A percentile compares a stretch with the other conserved stretches of the same genome.
Evolutionary conservation across 37 sponge, comb jelly and placozoan species (phyloP).

Genomic region (Theonella swinhoei): DNA sequence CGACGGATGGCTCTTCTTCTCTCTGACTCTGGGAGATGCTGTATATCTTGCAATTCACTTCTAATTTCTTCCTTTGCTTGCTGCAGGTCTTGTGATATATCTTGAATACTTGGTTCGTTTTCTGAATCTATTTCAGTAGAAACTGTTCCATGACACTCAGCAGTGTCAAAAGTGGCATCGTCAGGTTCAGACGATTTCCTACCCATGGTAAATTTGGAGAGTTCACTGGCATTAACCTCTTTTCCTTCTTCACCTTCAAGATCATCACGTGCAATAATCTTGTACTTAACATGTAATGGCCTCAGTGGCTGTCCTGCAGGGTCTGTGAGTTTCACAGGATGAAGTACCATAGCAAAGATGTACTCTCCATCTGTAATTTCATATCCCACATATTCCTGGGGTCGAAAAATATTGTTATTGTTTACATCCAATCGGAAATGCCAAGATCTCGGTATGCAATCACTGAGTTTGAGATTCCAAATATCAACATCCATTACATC

Average conservation of each 20-base stretch:
- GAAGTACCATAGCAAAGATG: conserved; percentile 52
- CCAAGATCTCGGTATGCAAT: conserved; percentile 22
- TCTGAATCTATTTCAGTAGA: too few species aligned
- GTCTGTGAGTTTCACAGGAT: conserved; percentile 1
- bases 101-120: too few species aligned
- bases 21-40: conserved; percentile 32
- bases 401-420: conserved; percentile 33
- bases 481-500: too few species aligned
- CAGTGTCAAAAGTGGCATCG: too few species aligned
- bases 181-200: too few species aligned
- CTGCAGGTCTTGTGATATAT: too few species aligned
- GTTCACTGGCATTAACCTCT: conserved; percentile 10
- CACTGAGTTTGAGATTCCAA: conserved; percentile 16
- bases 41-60: neutral
- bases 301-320: neutral
- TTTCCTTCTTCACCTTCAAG: conserved; percentile 25
- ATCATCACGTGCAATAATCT: neutral
- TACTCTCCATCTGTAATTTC: conserved; percentile 29
- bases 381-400: conserved; percentile 66
- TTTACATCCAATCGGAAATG: conserved; percentile 40
- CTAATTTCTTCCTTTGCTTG: conserved; percentile 10
- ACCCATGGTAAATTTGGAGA: conserved; percentile 40
- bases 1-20: conserved; percentile 31
- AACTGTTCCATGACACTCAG: too few species aligned
- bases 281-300: conserved; percentile 4